Evolutionary conservation across 1,140 invertebrate genomes (phyloP), one percentile per base, ranked within the genome.

Genomic region (Rhyacophila brunnea): DNA sequence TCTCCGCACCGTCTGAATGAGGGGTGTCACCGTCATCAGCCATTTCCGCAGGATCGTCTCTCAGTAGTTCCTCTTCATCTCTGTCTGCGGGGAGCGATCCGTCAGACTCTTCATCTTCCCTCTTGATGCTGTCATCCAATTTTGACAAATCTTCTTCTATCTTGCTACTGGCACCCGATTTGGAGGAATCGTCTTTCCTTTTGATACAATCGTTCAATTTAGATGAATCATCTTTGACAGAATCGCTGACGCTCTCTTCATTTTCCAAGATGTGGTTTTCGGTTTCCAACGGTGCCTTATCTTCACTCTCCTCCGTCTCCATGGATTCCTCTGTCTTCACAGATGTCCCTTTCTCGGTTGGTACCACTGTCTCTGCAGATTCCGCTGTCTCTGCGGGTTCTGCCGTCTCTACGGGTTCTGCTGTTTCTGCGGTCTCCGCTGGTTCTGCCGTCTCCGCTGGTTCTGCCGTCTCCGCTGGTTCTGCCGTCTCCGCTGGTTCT

Each of bases 101-200:
- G 6, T 48, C 20, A 6, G 38, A 40, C 14, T 43, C 20, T 36
- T 49, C 32, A 1, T 23, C 14, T 23, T 62, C 28, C n/a, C 10
- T 13, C 20, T 56, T 44, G 35, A 19, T 53, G 35, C 53, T 42
- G 15, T 47, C 47, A n/a, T n/a, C n/a, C n/a, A n/a, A n/a, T n/a
- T n/a, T n/a, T n/a, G n/a, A n/a, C n/a, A n/a, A n/a, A n/a, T n/a
- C n/a, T n/a, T n/a, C n/a, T n/a, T n/a, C n/a, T n/a, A n/a, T n/a
- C n/a, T n/a, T n/a, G n/a, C n/a, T n/a, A n/a, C n/a, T n/a, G n/a
- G n/a, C n/a, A n/a, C n/a, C n/a, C n/a, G n/a, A n/a, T n/a, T n/a
- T n/a, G n/a, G n/a, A n/a, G n/a, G n/a, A n/a, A n/a, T n/a, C n/a
- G n/a, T n/a, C n/a, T n/a, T n/a, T n/a, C n/a, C n/a, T n/a, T n/a